A percentile compares a stretch with the other conserved stretches of the same genome.
phyloP scores from a whole-genome alignment of 2,888 invertebrate species.

The Gastracanthus pulcherrimus region DNA sequence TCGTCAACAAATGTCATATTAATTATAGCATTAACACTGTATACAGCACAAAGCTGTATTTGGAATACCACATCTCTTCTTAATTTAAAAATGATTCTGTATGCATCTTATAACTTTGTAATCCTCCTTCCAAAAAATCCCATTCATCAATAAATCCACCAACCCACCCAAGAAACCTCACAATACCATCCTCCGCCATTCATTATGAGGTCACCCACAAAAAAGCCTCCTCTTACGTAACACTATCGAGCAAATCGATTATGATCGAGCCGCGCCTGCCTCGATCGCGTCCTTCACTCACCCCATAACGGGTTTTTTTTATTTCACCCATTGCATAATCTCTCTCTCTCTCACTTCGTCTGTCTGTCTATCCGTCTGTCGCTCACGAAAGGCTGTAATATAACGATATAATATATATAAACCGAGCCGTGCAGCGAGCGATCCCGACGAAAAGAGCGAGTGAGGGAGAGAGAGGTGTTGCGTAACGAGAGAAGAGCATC shows the following conservation, averaged over 20 bases:
- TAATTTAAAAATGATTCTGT: too few relatives aligned
- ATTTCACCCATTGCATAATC: neutral
- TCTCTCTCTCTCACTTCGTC: too few relatives aligned
- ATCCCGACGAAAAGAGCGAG: neutral
- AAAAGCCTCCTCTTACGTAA: neutral
- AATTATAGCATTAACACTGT: too few relatives aligned
- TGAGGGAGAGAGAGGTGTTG: neutral
- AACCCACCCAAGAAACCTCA: too few relatives aligned
- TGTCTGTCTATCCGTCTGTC: too few relatives aligned
- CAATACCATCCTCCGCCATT: neutral
- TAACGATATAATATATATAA: neutral
- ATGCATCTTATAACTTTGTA: too few relatives aligned
- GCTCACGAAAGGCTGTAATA: too few relatives aligned
- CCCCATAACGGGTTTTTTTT: slow-evolving; percentile 8
- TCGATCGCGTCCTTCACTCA: neutral
- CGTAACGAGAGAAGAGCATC: neutral
- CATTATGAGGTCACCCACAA: neutral
- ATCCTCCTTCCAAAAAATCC: too few relatives aligned
- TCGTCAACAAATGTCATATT: too few relatives aligned
- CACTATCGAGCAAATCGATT: neutral
- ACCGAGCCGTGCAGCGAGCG: neutral
- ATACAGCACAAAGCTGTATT: too few relatives aligned
- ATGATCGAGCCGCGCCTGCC: neutral
- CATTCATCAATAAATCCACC: too few relatives aligned
- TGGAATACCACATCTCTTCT: too few relatives aligned